Evolutionary conservation across 2,797 vertebrate species (phyloP).

Genomic region (Mormyrops boulengeri): DNA sequence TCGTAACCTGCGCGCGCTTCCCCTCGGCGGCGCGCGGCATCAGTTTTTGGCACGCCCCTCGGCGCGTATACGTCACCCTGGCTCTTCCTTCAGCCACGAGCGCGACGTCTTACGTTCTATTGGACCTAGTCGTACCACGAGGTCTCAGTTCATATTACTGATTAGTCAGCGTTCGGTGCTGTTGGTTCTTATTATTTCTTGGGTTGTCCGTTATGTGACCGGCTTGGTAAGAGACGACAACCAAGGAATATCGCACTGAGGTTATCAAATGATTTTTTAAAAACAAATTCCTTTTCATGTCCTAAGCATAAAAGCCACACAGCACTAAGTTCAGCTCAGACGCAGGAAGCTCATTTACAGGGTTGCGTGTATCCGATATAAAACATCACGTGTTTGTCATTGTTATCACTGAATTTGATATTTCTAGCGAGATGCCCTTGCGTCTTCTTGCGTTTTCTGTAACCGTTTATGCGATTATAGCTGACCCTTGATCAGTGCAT

Average conservation of each 20-base stretch:
- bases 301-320: neutral
- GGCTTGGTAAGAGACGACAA: neutral
- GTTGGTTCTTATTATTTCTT: neutral
- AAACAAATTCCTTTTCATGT: neutral
- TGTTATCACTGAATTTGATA: neutral
- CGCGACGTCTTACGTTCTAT: neutral
- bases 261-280: neutral
- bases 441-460: neutral
- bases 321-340: neutral
- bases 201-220: neutral
- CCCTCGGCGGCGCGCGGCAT: conserved; percentile 40
- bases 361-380: neutral
- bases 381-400: neutral
- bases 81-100: neutral
- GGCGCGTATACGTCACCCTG: conserved; percentile 27
- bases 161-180: neutral
- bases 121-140: neutral
- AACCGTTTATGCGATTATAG: neutral
- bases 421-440: neutral
- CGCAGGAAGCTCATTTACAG: neutral
- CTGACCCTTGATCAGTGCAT: neutral
- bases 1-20: conserved; percentile 52
- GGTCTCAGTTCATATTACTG: neutral
- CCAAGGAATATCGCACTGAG: neutral
- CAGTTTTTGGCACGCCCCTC: conserved; percentile 12